Evolutionary conservation across 2,888 invertebrate species (phyloP).

Genomic region (Papilio demoleus): DNA sequence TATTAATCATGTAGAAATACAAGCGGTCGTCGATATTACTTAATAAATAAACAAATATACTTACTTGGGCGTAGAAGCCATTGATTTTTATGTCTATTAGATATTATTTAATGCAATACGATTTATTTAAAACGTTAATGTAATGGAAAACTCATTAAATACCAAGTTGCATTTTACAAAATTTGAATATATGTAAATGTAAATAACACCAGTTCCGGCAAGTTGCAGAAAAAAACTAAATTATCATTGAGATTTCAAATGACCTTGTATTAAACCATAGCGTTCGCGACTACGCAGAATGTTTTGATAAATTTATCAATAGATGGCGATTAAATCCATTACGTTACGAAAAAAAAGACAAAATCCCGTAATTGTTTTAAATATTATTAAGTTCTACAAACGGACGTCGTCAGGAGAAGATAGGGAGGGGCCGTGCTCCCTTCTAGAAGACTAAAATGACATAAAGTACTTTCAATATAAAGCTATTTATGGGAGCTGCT

Average conservation of each 20-base stretch:
- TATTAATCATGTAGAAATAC: no score
- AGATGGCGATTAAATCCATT: background rate
- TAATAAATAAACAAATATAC: background rate
- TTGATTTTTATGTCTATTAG: background rate
- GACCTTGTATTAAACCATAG: background rate
- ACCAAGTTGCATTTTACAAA: background rate
- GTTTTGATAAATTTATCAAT: background rate
- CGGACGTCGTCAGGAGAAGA: no score
- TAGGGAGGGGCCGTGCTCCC: no score
- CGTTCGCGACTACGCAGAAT: background rate
- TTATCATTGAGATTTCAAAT: background rate
- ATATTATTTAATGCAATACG: background rate
- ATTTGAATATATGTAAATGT: background rate
- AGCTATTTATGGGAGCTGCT: no score
- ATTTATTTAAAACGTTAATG: background rate
- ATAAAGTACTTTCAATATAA: no score
- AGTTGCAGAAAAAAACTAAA: background rate
- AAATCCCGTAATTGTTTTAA: no score
- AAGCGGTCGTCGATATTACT: no score
- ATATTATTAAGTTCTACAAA: no score
- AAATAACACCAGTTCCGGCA: background rate
- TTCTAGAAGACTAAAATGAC: no score
- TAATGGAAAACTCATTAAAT: background rate
- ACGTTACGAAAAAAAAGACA: no score
- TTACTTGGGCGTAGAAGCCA: background rate